Evolutionary conservation across 2,113 vertebrate genomes (phyloP), one percentile per base, ranked within the genome.

Genomic region (Polypterus bichir): DNA sequence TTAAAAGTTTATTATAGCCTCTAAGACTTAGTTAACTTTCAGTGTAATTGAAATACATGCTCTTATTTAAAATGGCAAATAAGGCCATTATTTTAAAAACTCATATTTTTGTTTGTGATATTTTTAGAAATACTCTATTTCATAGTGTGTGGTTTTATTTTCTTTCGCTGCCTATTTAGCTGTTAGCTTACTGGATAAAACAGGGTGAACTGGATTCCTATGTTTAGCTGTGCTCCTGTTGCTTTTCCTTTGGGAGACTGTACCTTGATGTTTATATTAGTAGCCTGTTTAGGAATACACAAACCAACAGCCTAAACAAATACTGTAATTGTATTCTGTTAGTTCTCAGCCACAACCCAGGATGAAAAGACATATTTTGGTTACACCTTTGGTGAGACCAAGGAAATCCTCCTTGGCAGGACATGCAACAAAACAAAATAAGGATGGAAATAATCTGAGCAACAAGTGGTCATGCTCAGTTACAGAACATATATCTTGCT

Each of bases 21-120:
- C 27, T 27, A 27, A 27, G 27, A 27, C 27, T 27, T 27, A 27
- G 27, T 27, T 27, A 27, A 27, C 27, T 27, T 27, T 27, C 27
- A 27, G 27, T 27, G 27, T 27, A 27, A 27, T 27, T 27, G 27
- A 27, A 27, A 27, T 27, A 27, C 27, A 27, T 27, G 27, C 2
- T 27, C 27, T 27, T 27, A 27, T 27, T 27, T 27, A 27, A 27
- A 27, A 27, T 27, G 27, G 27, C 27, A 27, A 27, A 27, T 27
- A 27, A 57, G 60, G 64, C 64, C 62, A 67, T 67, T 63, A 63
- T 63, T 64, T 44, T 63, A 57, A 67, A 67, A 67, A 47, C 10
- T 66, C 27, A 27, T 27, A 27, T 27, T 27, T 27, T 27, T 27
- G 27, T 1, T 27, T 27, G 27, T 27, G 27, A 27, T 27, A 27